Percentiles rank a stretch among this genome's conserved stretches.
phyloP scores from a whole-genome alignment of 2,113 vertebrate genomes.

The Prolemur simus region DNA sequence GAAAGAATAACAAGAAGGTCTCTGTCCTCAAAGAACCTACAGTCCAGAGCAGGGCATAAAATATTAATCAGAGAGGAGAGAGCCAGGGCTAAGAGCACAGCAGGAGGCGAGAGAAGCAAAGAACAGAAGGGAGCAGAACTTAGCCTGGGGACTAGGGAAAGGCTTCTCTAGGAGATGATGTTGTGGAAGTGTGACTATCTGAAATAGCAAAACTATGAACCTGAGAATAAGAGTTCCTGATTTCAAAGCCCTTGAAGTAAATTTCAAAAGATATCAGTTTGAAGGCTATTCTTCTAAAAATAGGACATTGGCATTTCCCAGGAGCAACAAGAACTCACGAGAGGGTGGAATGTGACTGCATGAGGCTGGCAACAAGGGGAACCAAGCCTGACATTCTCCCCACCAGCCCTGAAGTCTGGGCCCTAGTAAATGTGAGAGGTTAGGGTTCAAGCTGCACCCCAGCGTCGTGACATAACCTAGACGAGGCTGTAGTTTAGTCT shows the following conservation, averaged over 20 bases:
- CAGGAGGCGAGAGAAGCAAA: no score
- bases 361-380: background rate
- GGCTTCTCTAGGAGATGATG: background rate
- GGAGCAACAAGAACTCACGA: background rate
- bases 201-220: background rate
- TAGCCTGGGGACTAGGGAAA: background rate
- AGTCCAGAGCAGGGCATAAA: background rate
- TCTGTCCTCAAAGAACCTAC: background rate
- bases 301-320: background rate
- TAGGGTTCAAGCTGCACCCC: background rate
- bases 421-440: rapidly evolving
- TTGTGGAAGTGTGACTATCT: background rate
- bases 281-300: background rate
- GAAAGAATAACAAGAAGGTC: background rate
- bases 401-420: background rate
- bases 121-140: background rate
- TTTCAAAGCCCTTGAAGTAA: background rate
- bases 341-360: background rate
- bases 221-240: background rate
- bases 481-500: background rate
- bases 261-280: background rate
- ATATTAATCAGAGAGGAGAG: background rate
- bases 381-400: background rate
- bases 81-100: background rate
- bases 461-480: rapidly evolving